Percentiles rank a stretch among this genome's conserved stretches.
phyloP scores from a whole-genome alignment of 1,140 invertebrate species.

The Cryptotermes secundus region DNA sequence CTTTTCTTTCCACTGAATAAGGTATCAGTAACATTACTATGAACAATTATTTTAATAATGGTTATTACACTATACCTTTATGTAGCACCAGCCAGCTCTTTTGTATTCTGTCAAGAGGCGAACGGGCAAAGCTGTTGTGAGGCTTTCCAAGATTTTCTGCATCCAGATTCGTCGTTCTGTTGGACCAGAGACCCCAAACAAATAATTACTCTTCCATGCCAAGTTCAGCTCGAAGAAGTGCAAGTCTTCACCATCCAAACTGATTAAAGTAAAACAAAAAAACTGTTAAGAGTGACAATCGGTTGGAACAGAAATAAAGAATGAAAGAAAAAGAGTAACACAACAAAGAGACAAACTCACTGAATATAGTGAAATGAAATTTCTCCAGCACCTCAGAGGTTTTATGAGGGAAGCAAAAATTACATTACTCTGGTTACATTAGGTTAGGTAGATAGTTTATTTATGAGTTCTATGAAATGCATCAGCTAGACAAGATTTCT shows the following conservation, averaged over 20 bases:
- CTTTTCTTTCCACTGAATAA: no score
- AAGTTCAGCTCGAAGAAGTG: slow-evolving; percentile 58
- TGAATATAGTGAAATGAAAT: no score
- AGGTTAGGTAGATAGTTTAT: no score
- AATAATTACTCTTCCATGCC: slow-evolving; percentile 49
- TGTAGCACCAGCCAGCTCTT: slow-evolving; percentile 65
- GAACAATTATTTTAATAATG: no score
- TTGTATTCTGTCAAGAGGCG: slow-evolving; percentile 60
- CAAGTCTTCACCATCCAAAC: slow-evolving; percentile 55
- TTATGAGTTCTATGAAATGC: no score
- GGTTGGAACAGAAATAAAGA: background rate
- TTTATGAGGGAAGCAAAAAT: no score
- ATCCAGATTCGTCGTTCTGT: slow-evolving; percentile 64
- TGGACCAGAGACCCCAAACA: slow-evolving; percentile 56
- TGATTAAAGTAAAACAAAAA: slow-evolving; percentile 41
- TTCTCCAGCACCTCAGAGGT: no score
- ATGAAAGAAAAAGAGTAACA: background rate
- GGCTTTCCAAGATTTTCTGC: slow-evolving; percentile 63
- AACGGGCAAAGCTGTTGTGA: slow-evolving; percentile 59
- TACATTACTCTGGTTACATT: no score
- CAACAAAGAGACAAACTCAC: no score
- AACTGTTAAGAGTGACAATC: no score
- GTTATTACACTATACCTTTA: slow-evolving; percentile 54
- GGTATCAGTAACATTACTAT: no score
- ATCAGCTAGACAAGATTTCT: no score